Evolutionary conservation across 2,888 invertebrate species (phyloP).

Genomic region (Chrysina gloriosa): DNA sequence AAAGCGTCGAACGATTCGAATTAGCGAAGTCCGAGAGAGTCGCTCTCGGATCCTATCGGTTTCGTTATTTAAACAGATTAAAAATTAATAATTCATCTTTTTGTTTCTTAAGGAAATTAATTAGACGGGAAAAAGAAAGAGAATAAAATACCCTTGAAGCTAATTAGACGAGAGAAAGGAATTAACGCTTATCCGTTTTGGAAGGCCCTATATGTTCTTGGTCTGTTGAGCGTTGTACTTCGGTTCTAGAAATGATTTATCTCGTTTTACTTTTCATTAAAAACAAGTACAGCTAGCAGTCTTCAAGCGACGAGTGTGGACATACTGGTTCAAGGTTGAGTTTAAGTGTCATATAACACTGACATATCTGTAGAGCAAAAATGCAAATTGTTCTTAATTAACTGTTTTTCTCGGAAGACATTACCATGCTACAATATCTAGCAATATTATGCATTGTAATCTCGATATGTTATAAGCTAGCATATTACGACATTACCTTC

Average conservation of each 20-base stretch:
- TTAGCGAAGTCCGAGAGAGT: neutral
- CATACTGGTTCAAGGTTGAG: slow-evolving; percentile 27
- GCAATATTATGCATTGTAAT: slow-evolving; percentile 16
- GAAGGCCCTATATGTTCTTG: too few relatives aligned
- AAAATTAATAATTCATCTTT: slow-evolving; percentile 13
- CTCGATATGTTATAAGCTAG: neutral
- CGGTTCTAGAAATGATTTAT: slow-evolving; percentile 16
- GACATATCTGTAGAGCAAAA: slow-evolving; percentile 27
- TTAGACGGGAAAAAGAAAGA: neutral
- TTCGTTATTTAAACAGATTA: slow-evolving; percentile 8
- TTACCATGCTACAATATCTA: slow-evolving; percentile 10
- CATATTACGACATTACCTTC: neutral
- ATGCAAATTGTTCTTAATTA: slow-evolving; percentile 34
- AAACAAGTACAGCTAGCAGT: slow-evolving; percentile 1
- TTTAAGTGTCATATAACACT: slow-evolving; percentile 35
- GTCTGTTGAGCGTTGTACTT: too few relatives aligned
- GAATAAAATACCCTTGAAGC: neutral
- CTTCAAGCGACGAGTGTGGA: neutral
- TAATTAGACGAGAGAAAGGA: neutral
- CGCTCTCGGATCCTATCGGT: neutral
- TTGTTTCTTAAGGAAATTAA: neutral
- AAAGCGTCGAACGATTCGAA: neutral
- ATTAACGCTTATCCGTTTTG: too few relatives aligned
- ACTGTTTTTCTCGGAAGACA: slow-evolving; percentile 13
- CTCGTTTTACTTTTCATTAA: slow-evolving; percentile 8